Percentiles rank a stretch among this genome's conserved stretches.
Conservation (phyloP, 2,113 vertebrate genomes). For the Fukomys damarensis region DNA sequence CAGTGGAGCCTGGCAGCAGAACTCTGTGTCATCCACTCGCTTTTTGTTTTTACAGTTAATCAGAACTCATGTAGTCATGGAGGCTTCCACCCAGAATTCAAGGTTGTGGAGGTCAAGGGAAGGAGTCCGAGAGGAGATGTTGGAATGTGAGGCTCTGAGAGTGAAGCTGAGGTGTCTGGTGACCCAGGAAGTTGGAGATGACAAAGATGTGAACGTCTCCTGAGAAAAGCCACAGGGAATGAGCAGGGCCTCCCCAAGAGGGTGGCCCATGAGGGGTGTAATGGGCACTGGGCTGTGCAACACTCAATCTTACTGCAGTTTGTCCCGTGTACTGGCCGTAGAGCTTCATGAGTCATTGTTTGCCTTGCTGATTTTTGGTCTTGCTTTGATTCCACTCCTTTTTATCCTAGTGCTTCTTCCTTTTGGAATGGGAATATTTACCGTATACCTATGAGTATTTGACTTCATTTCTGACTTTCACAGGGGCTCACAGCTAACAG, state of each 20-base stretch:
- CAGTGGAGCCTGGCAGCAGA: neutral
- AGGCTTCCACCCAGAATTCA: neutral
- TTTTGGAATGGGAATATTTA: neutral
- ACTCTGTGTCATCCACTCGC: neutral
- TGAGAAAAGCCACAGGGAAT: neutral
- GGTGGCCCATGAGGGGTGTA: neutral
- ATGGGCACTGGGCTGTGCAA: neutral
- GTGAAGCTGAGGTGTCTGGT: neutral
- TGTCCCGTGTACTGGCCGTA: neutral
- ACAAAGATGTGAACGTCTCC: neutral
- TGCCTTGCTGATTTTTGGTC: too few species aligned
- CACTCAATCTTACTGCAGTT: neutral
- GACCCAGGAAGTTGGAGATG: neutral
- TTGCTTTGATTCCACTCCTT: neutral
- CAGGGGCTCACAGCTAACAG: neutral
- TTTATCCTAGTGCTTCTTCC: neutral
- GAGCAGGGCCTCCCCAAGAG: neutral
- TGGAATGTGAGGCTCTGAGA: neutral
- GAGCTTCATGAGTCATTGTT: neutral
- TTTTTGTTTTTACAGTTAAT: neutral
- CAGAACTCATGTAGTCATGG: neutral
- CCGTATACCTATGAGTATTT: neutral
- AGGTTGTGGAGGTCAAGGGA: neutral
- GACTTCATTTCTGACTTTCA: neutral
- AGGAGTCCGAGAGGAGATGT: too few species aligned